Base-by-base conservation (phyloP, 2,113 vertebrate species). In the Sebastes schlegelii region DNA sequence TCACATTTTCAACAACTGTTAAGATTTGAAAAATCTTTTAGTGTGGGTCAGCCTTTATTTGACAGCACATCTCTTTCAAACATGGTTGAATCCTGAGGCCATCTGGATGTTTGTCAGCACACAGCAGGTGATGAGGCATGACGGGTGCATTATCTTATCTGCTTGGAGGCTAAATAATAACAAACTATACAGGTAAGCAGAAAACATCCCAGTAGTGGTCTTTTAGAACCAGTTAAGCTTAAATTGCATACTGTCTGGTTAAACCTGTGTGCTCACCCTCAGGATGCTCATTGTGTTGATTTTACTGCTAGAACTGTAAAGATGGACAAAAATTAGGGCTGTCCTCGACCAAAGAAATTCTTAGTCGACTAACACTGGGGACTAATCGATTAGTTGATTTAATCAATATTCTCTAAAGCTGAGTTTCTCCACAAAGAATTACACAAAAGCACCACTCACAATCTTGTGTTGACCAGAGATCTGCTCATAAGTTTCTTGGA, bases 51-150 rank as follows among this genome's bases (percentile, higher is more conserved):
- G 34, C 34, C 34, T 34, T 34, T 34, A 34, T 2, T 12, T 57
- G 66, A 68, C 26, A 65, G 6, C 1, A 2, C 12, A 51, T 71
- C n/a, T 82, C 57, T 62, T 80, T 67, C 34, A 72, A 84, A 61
- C 54, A 34, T n/a, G 0, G 14, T 60, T 84, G 70, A 85, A 80
- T 77, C 81, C 69, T 11, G 46, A 81, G 72, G 69, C 68, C 48
- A 40, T 81, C 26, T 66, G 55, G 17, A 45, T 79, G 77, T 88
- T 80, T 84, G 76, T 91, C 85, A 87, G 79, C 80, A 91, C 83
- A 92, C 74, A 85, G 74, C 62, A 66, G 63, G 46, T 58, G 63
- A 60, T 43, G 54, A 91, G 64, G 68, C 70, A 67, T 61, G 67
- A 17, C 54, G 74, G 74, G 49, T 34, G 61, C 71, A 77, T 72